A percentile compares a stretch with the other conserved stretches of the same genome.
phyloP scores from a whole-genome alignment of 2,888 invertebrate species.

The Alviniconcha strummeri region DNA sequence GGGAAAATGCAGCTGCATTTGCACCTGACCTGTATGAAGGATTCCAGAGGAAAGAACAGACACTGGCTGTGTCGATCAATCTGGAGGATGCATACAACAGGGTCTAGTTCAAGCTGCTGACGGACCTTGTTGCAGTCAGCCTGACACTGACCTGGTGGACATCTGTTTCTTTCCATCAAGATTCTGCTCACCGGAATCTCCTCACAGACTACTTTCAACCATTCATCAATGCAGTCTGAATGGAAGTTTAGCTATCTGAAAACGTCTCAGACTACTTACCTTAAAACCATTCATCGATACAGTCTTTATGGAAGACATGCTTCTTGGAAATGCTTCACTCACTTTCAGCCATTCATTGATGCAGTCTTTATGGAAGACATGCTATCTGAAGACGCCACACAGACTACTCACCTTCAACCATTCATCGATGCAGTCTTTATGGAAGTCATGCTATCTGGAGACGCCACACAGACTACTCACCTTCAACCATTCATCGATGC shows the following conservation, averaged over 20 bases:
- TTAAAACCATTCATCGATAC: conserved; percentile 59
- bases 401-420: neutral
- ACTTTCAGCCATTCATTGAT: conserved; percentile 52
- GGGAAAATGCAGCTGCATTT: no score
- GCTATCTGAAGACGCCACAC: neutral
- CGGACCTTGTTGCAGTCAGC: neutral
- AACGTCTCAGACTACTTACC: conserved; percentile 40
- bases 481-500: conserved; percentile 37
- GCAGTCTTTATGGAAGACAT: conserved; percentile 43
- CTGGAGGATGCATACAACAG: neutral
- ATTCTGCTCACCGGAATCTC: no score
- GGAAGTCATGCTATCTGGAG: neutral
- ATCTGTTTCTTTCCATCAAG: neutral
- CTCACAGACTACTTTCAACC: no score
- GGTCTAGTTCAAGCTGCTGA: neutral
- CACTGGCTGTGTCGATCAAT: no score
- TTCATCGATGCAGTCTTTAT: neutral
- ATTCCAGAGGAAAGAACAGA: neutral
- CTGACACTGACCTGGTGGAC: neutral
- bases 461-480: conserved; percentile 36
- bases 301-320: conserved; percentile 36
- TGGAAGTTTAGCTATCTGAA: no score
- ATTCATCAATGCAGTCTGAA: no score
- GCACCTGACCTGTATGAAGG: neutral
- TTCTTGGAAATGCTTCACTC: neutral